Percentiles rank a stretch among this genome's conserved stretches.
phyloP scores from a whole-genome alignment of 1,140 invertebrate species.

The Aphelinus atriplicis region DNA sequence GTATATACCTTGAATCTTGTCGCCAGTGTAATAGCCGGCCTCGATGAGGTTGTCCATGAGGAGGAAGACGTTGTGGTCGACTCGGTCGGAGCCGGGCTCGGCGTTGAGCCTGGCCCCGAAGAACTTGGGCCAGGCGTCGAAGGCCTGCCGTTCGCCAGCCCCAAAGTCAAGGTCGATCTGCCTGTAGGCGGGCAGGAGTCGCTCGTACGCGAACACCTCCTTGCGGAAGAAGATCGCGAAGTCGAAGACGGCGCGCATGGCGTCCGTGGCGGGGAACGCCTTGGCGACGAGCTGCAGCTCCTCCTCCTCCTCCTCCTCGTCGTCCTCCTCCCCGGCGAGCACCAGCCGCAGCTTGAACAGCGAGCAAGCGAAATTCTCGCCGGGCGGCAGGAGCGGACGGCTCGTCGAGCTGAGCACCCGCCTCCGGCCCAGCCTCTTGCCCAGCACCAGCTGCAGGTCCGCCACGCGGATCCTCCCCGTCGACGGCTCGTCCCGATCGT shows the following conservation, averaged over 20 bases:
- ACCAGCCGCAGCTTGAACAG: conserved; percentile 60
- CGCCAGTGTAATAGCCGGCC: conserved; percentile 16
- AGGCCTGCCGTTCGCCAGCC: conserved; percentile 38
- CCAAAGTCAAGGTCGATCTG: conserved; percentile 9
- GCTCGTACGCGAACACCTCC: conserved; percentile 35
- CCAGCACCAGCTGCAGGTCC: conserved; percentile 53
- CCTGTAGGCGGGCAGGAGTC: background rate
- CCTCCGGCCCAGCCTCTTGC: conserved; percentile 42
- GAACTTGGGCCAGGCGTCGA: background rate
- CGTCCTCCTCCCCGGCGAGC: conserved; percentile 46
- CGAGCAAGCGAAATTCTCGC: conserved; percentile 72
- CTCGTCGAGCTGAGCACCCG: conserved; percentile 45
- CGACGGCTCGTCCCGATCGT: background rate
- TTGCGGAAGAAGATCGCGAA: conserved; percentile 42
- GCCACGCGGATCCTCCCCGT: conserved; percentile 35
- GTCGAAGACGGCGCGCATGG: conserved; percentile 36
- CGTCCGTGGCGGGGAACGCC: conserved; percentile 45
- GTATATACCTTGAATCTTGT: conserved; percentile 33
- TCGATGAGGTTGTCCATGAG: conserved; percentile 31
- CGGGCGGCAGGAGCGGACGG: conserved; percentile 56
- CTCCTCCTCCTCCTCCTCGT: conserved; percentile 39
- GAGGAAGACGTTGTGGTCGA: conserved; percentile 10
- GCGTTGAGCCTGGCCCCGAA: background rate
- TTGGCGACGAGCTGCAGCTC: conserved; percentile 62
- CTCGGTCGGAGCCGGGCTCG: conserved; percentile 21